Evolutionary conservation across 2,888 invertebrate species (phyloP).

Genomic region (Drosophila paucipuncta): DNA sequence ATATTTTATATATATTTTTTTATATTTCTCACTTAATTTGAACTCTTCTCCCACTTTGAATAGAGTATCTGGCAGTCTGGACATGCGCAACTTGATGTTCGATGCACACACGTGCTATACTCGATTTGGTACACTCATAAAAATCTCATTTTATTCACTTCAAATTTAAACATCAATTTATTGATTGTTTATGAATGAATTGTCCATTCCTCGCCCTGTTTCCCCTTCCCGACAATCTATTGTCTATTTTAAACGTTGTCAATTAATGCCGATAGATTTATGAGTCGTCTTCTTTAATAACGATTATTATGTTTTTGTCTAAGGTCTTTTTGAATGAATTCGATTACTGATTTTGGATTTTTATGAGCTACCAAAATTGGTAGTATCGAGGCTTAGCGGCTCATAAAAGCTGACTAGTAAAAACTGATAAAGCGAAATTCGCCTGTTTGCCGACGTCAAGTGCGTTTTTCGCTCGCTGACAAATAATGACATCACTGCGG

Average conservation of each 20-base stretch:
- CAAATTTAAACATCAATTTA: slow-evolving; percentile 22
- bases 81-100: neutral
- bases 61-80: neutral
- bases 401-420: slow-evolving; percentile 39
- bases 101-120: slow-evolving; percentile 21
- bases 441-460: slow-evolving; percentile 10
- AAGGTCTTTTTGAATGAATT: slow-evolving; percentile 58
- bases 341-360: slow-evolving; percentile 21
- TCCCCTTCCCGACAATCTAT: neutral
- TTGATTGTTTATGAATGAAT: slow-evolving; percentile 16
- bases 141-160: slow-evolving; percentile 17
- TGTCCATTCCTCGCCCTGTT: no score
- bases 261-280: slow-evolving; percentile 39
- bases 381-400: slow-evolving; percentile 52
- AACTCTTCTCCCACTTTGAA: neutral
- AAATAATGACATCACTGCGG: slow-evolving; percentile 40
- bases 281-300: slow-evolving; percentile 34
- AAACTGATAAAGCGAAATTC: slow-evolving; percentile 11
- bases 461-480: slow-evolving; percentile 12
- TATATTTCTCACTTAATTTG: neutral
- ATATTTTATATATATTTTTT: no score
- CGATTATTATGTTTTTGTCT: slow-evolving; percentile 56
- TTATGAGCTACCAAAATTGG: slow-evolving; percentile 65
- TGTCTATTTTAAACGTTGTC: slow-evolving; percentile 15
- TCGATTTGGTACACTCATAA: slow-evolving; percentile 29